Percentiles rank a stretch among this genome's conserved stretches.
Evolutionary conservation across 2,113 vertebrate genomes (phyloP).

Genomic region (Stictonetta naevosa): DNA sequence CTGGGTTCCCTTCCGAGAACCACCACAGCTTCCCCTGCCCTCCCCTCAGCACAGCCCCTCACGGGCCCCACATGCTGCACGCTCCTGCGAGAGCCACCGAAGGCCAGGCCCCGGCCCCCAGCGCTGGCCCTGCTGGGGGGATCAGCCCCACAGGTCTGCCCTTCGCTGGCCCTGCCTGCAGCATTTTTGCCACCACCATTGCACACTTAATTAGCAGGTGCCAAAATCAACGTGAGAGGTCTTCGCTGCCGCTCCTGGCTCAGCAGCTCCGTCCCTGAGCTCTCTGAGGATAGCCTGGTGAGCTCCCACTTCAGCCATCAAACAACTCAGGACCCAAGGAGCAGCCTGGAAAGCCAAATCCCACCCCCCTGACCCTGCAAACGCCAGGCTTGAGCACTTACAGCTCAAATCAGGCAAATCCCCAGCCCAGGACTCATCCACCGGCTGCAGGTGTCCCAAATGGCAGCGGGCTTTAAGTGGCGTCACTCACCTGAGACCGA

Average conservation of each 20-base stretch:
- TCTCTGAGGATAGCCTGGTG: not conserved
- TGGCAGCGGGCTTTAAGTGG: not conserved
- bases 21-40: not conserved
- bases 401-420: not conserved
- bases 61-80: accelerated
- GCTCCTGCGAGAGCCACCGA: not conserved
- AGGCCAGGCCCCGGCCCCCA: not conserved
- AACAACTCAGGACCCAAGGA: not conserved
- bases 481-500: not conserved
- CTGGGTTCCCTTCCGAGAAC: not conserved
- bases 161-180: not conserved
- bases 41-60: not conserved
- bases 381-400: not conserved
- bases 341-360: not conserved
- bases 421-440: not conserved
- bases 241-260: not conserved
- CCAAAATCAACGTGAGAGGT: not conserved
- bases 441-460: not conserved
- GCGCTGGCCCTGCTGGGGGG: accelerated
- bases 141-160: not conserved
- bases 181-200: not conserved
- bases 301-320: not conserved
- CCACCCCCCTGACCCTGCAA: not conserved
- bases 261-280: not conserved
- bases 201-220: not conserved